Conservation (phyloP, 2,797 vertebrate genomes). For the Sorex maritimensis region DNA sequence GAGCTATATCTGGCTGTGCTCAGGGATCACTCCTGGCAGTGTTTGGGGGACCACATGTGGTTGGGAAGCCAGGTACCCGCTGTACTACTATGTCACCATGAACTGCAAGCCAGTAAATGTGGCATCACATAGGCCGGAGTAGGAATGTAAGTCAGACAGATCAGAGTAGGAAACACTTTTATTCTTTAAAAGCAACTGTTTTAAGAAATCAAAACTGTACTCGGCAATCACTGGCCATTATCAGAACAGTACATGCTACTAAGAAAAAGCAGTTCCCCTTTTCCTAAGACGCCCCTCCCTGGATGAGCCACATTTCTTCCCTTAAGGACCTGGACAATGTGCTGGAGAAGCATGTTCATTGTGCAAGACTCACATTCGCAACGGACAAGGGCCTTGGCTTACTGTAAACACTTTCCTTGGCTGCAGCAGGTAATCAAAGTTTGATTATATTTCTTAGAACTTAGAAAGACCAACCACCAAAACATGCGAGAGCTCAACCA, state of each 20-base stretch:
- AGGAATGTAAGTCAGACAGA: conserved; percentile 37
- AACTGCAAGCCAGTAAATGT: not conserved
- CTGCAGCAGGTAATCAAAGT: conserved; percentile 56
- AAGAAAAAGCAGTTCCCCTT: conserved; percentile 11
- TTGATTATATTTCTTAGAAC: conserved; percentile 58
- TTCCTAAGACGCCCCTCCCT: conserved; percentile 4
- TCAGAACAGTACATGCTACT: conserved; percentile 65
- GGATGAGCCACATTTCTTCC: not conserved
- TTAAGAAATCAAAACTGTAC: conserved; percentile 69
- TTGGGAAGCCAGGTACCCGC: too few relatives aligned
- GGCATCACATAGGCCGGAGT: not conserved
- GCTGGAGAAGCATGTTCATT: not conserved
- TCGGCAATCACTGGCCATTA: conserved; percentile 64
- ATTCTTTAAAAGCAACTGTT: conserved; percentile 76
- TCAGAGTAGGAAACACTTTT: conserved; percentile 72
- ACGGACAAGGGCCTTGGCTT: not conserved
- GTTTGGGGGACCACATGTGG: too few relatives aligned
- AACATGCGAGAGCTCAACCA: conserved; percentile 62
- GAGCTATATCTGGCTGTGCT: too few relatives aligned
- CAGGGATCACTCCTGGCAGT: too few relatives aligned
- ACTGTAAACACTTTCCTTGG: conserved; percentile 61
- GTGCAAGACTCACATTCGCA: conserved; percentile 11
- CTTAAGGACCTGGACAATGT: not conserved
- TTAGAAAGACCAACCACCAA: conserved; percentile 62
- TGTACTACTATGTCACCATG: not conserved